Evolutionary conservation across 2,888 invertebrate genomes (phyloP), one percentile per base, ranked within the genome.

Genomic region (Deilephila elpenor): DNA sequence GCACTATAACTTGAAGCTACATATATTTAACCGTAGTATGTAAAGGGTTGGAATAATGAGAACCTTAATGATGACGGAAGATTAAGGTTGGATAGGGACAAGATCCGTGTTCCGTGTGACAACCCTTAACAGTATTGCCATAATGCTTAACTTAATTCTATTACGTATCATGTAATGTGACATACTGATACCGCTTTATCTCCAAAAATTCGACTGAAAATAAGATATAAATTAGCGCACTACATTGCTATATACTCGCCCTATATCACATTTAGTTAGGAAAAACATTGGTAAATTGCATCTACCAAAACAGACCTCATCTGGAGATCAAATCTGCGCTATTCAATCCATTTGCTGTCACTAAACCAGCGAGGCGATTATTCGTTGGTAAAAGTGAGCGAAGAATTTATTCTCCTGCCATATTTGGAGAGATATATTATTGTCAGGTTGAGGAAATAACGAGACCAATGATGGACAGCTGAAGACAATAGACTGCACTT

Each of bases 311-410:
- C 59, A 19, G 7, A 62, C 37, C n/a, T 37, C 4, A 4, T 20
- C 37, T n/a, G 34, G 37, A 44, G 44, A 44, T 44, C 44, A 14
- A 44, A 44, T 44, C 37, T 37, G 44, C 64, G 37, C 44, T 64
- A 20, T 20, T 64, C 14, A 67, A 67, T 67, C 20, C 25, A 25
- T 25, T 19, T 25, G 19, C 64, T 64, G 37, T 37, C 56, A 51
- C 62, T 20, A 25, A 25, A 62, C 56, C 53, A 64, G 44, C 56
- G n/a, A 25, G 44, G 25, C 25, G 25, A 25, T 67, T 67, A 67
- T 25, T 25, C 51, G 67, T 67, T 67, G 7, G 64, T 67, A 44
- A 51, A 67, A 67, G 67, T 67, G 44, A 67, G 51, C 67, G 67
- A 3, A 6, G 51, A 51, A 67, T 67, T 67, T 67, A 67, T 25